Percentiles rank a stretch among this genome's conserved stretches.
Conservation (phyloP, 2,113 vertebrate species). For the Triplophysa tibetana region DNA sequence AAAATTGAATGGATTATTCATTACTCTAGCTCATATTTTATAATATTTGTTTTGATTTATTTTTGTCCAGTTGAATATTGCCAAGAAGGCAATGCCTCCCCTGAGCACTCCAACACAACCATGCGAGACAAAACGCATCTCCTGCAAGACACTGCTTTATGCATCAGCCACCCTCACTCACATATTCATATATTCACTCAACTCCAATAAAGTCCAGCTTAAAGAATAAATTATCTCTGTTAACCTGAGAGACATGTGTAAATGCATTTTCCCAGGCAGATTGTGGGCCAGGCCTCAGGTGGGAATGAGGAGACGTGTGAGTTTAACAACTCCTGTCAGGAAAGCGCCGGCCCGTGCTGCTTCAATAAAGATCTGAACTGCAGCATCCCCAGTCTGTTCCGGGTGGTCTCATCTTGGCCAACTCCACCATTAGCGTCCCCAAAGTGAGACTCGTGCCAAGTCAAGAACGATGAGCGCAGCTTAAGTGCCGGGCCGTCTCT, state of each 20-base stretch:
- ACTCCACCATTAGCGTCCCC: background rate
- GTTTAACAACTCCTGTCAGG: background rate
- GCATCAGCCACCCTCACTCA: background rate
- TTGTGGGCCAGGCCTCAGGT: background rate
- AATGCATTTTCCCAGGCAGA: conserved; percentile 1
- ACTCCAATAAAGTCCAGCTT: background rate
- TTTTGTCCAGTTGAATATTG: no score
- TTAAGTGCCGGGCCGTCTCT: background rate
- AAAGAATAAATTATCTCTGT: conserved; percentile 22
- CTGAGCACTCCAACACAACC: background rate
- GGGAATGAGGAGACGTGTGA: conserved; percentile 13
- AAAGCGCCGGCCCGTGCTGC: background rate
- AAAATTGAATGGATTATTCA: no score
- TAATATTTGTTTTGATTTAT: no score
- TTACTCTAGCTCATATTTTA: no score
- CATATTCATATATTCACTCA: conserved; percentile 23
- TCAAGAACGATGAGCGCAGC: background rate
- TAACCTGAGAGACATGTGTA: conserved; percentile 1
- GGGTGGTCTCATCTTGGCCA: background rate
- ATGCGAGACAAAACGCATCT: background rate
- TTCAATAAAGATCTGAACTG: conserved; percentile 4
- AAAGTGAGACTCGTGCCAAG: background rate
- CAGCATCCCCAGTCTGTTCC: background rate
- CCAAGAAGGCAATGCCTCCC: no score
- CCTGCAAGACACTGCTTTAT: conserved; percentile 8